Evolutionary conservation across 2,888 invertebrate species (phyloP).

Genomic region (Endotricha flammealis): DNA sequence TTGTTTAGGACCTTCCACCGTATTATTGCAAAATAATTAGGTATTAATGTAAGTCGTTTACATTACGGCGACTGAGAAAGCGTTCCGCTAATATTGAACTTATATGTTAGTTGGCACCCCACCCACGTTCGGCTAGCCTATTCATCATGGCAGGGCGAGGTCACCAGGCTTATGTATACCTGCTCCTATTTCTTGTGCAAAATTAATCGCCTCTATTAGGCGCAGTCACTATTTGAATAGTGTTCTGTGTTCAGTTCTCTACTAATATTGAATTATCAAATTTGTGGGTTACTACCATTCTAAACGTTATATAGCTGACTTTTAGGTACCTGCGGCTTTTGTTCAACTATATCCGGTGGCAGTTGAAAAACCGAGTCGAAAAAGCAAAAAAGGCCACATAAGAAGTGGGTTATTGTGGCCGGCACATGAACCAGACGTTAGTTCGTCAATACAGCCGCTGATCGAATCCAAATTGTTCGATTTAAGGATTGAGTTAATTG

Average conservation of each 20-base stretch:
- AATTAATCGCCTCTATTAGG: slow-evolving; percentile 42
- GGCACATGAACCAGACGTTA: too few relatives aligned
- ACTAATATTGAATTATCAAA: too few relatives aligned
- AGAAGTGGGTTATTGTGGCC: too few relatives aligned
- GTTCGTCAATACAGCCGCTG: too few relatives aligned
- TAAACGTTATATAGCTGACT: too few relatives aligned
- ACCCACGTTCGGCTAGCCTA: slow-evolving; percentile 39
- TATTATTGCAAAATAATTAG: slow-evolving; percentile 8
- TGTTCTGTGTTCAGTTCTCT: neutral
- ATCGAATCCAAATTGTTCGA: too few relatives aligned
- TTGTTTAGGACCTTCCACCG: slow-evolving; percentile 1
- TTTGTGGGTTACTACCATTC: too few relatives aligned
- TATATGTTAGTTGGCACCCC: slow-evolving; percentile 29
- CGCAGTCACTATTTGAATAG: slow-evolving; percentile 17
- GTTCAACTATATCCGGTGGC: too few relatives aligned
- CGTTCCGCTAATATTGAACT: slow-evolving; percentile 15
- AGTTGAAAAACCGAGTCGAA: too few relatives aligned
- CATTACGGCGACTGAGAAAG: neutral
- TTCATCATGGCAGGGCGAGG: slow-evolving; percentile 44
- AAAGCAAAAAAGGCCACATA: too few relatives aligned
- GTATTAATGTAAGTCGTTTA: slow-evolving; percentile 9
- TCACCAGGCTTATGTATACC: slow-evolving; percentile 37
- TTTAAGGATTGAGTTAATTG: too few relatives aligned
- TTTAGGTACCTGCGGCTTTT: too few relatives aligned
- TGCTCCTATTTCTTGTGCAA: slow-evolving; percentile 34